A percentile compares a stretch with the other conserved stretches of the same genome.
phyloP scores from a whole-genome alignment of 2,888 invertebrate species.

The Arrhopalites spinosus region DNA sequence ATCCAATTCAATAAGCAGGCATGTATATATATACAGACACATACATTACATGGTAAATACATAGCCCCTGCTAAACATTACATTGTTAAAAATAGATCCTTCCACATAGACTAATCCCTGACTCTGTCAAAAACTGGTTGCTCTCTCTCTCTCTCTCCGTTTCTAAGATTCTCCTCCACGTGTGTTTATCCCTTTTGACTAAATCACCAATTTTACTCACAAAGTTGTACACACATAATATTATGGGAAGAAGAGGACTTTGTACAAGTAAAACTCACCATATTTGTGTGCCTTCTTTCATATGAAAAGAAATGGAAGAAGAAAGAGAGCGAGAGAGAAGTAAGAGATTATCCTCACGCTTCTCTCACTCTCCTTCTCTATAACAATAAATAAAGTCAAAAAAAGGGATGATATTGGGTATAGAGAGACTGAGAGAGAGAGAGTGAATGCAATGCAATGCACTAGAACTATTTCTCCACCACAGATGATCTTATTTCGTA shows the following conservation, averaged over 20 bases:
- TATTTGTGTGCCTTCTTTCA: conserved; percentile 14
- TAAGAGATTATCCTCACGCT: background rate
- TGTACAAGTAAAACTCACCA: conserved; percentile 32
- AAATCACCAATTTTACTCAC: conserved; percentile 29
- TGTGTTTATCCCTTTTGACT: conserved; percentile 30
- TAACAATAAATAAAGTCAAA: background rate
- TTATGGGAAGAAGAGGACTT: background rate
- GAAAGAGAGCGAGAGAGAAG: background rate
- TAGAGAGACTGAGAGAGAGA: background rate
- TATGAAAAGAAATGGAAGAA: background rate
- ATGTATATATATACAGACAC: conserved; percentile 23
- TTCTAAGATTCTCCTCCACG: conserved; percentile 27
- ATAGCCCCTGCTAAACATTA: conserved; percentile 28
- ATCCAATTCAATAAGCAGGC: conserved; percentile 56
- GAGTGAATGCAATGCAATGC: background rate
- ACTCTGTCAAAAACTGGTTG: conserved; percentile 46
- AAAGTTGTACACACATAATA: conserved; percentile 11
- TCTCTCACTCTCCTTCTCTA: background rate
- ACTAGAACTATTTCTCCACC: background rate
- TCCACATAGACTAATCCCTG: conserved; percentile 37
- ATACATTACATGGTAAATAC: background rate
- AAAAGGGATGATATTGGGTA: background rate
- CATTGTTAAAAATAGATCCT: conserved; percentile 49
- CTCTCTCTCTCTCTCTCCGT: conserved; percentile 23
- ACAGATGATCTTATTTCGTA: conserved; percentile 33